Base-by-base conservation (phyloP, 2,888 invertebrate genomes). In the Pediacus dermestoides region DNA sequence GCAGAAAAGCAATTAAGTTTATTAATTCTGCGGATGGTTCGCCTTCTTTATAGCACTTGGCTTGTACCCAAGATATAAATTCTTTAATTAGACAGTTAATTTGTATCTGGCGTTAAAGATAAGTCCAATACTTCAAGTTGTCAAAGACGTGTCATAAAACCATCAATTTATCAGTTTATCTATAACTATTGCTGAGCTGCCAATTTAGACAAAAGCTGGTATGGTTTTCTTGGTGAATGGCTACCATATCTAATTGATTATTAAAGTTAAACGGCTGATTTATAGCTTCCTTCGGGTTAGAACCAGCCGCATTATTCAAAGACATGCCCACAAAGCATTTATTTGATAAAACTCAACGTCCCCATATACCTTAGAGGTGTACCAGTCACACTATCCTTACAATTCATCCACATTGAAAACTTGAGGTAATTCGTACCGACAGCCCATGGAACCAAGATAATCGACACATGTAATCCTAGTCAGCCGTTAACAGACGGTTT, bases 401-500 rank as follows among this genome's bases (percentile, higher is more conserved):
- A n/a, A n/a, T n/a, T n/a, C n/a, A n/a, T n/a, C n/a, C n/a, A n/a
- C n/a, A n/a, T n/a, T n/a, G n/a, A n/a, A n/a, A n/a, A n/a, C n/a
- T n/a, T n/a, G n/a, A n/a, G n/a, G 33, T 52, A 56, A 60, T 49
- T 31, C 44, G 45, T 52, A 53, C 37, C 46, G 61, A 61, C 57
- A 53, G 42, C 47, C 48, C 7, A 49, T 34, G 47, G 57, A 50
- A 54, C 55, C 57, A 57, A 53, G 52, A 58, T 61, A 60, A 61
- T 61, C 58, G 58, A 61, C 59, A 60, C 53, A 58, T 60, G 61
- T 61, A 61, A 61, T 56, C 55, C n/a, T 52, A 53, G 58, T 61
- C 61, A 57, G 38, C 46, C 57, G 55, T 58, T 44, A 53, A 52
- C 32, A 34, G 44, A 32, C 40, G 41, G 39, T 38, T 40, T 40